Evolutionary conservation across 1,140 invertebrate genomes (phyloP).

Genomic region (Zophobas atratus): DNA sequence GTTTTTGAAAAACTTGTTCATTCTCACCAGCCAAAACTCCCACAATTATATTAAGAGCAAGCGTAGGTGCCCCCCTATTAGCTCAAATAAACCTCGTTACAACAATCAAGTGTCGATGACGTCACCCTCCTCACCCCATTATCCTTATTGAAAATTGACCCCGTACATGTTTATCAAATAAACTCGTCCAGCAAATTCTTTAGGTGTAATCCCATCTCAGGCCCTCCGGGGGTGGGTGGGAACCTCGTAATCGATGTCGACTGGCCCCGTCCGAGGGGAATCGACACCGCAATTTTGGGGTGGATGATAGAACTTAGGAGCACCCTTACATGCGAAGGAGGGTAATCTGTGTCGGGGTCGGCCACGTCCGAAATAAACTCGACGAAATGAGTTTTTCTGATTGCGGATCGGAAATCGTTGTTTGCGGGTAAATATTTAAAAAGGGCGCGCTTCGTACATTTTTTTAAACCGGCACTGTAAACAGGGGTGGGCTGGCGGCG

Average conservation of each 20-base stretch:
- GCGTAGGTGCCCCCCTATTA: no score
- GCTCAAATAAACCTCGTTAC: no score
- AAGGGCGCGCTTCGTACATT: background rate
- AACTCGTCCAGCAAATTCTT: conserved; percentile 18
- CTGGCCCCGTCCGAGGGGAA: conserved; percentile 23
- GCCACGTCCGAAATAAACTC: background rate
- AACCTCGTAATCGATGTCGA: conserved; percentile 31
- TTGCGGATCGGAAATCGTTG: conserved; percentile 30
- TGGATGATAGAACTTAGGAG: background rate
- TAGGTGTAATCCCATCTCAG: conserved; percentile 21
- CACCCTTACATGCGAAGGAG: conserved; percentile 2
- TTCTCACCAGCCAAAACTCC: no score
- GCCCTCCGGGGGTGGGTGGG: conserved; percentile 4
- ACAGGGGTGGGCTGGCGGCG: background rate
- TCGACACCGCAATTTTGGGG: conserved; percentile 31
- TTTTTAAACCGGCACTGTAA: conserved; percentile 1
- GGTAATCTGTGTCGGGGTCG: conserved; percentile 15
- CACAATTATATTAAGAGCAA: no score
- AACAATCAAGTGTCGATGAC: background rate
- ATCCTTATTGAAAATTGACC: conserved; percentile 27
- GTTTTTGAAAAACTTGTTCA: no score
- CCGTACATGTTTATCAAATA: conserved; percentile 26
- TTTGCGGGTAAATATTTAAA: conserved; percentile 28
- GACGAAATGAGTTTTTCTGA: conserved; percentile 33
- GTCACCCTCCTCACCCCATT: conserved; percentile 23